Conservation (phyloP, 2,888 invertebrate genomes). For the Xestia ashworthii region DNA sequence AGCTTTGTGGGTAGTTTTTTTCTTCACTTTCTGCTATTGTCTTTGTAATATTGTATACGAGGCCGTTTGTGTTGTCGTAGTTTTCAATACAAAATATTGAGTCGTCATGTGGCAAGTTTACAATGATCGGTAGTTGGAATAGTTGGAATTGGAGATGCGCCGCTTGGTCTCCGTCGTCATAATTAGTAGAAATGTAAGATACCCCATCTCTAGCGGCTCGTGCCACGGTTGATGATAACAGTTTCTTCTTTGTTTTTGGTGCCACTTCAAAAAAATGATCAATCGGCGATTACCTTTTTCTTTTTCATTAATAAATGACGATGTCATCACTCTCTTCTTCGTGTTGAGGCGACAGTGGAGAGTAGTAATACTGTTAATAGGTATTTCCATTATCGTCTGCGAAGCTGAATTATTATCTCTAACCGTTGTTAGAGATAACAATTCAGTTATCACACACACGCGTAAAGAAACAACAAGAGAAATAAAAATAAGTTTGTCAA, state of each 20-base stretch:
- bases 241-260: background rate
- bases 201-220: background rate
- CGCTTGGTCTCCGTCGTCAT: background rate
- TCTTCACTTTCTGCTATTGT: background rate
- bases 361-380: background rate
- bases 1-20: too few species aligned
- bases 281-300: too few species aligned
- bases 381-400: too few species aligned
- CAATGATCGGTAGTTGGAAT: too few species aligned
- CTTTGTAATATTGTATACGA: background rate
- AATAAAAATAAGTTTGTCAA: too few species aligned
- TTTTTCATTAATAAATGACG: background rate
- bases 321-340: background rate
- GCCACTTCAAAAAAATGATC: background rate
- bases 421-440: too few species aligned
- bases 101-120: too few species aligned
- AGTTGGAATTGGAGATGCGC: background rate
- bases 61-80: too few species aligned
- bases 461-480: too few species aligned
- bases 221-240: background rate
- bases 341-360: background rate
- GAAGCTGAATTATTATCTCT: too few species aligned
- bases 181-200: conserved; percentile 1
- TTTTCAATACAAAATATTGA: too few species aligned
- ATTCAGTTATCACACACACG: too few species aligned